Evolutionary conservation across 1,140 invertebrate genomes (phyloP).

Genomic region (Calephelis nemesis): DNA sequence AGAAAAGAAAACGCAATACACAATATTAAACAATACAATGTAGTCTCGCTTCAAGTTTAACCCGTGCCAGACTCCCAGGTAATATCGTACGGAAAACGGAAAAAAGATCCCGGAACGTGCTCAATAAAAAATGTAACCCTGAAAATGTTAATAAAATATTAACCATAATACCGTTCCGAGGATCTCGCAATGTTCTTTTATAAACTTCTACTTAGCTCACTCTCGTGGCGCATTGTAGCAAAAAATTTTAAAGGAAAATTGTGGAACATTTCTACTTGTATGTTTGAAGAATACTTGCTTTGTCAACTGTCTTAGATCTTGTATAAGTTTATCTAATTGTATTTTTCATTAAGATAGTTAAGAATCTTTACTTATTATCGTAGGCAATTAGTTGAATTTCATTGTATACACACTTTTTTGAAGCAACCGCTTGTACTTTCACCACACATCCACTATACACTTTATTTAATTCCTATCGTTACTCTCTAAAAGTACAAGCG

Average conservation of each 20-base stretch:
- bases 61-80: background rate
- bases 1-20: too few species aligned
- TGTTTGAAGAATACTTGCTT: constrained; percentile 27
- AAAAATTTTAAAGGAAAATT: constrained; percentile 25
- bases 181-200: constrained; percentile 22
- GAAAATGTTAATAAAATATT: constrained; percentile 25
- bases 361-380: too few species aligned
- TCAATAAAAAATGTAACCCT: constrained; percentile 18
- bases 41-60: constrained; percentile 9
- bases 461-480: too few species aligned
- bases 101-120: constrained; percentile 2
- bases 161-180: constrained; percentile 19
- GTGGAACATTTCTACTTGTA: constrained; percentile 22
- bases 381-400: too few species aligned
- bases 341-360: too few species aligned
- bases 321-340: background rate
- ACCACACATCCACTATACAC: too few species aligned
- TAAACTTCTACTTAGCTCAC: constrained; percentile 20
- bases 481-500: too few species aligned
- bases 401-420: too few species aligned
- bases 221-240: constrained; percentile 3
- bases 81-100: background rate
- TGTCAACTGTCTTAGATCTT: constrained; percentile 20
- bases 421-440: too few species aligned
- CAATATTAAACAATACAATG: constrained; percentile 5